These are phyloP conservation scores for Leistus spinibarbis DNA, from an alignment of 2,888 invertebrate genomes.

Conservation along the genomic window DNA sequence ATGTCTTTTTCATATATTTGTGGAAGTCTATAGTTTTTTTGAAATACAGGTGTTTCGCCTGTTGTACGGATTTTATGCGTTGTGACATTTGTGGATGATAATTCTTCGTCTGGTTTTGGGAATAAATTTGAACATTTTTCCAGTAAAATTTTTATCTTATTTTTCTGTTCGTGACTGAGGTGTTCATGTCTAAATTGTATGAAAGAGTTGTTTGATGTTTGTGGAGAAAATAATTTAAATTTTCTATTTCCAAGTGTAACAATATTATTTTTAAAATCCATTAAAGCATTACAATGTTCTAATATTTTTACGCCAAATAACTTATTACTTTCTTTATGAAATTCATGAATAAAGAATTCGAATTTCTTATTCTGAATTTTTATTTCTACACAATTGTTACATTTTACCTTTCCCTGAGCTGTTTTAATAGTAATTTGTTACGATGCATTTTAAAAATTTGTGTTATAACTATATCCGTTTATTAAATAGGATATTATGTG, in stretches of 20 bases:
- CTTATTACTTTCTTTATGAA: constrained; percentile 8
- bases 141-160: background rate
- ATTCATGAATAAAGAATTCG: constrained; percentile 3
- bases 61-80: too few species aligned
- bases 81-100: too few species aligned
- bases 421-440: too few species aligned
- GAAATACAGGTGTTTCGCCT: too few species aligned
- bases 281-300: background rate
- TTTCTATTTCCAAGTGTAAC: background rate
- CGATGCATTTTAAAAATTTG: too few species aligned
- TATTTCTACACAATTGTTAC: background rate
- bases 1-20: too few species aligned
- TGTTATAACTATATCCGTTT: too few species aligned
- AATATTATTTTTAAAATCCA: background rate
- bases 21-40: too few species aligned
- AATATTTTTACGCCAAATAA: constrained; percentile 16
- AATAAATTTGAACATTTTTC: constrained; percentile 2
- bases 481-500: too few species aligned
- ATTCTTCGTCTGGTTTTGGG: constrained; percentile 9
- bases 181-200: constrained; percentile 4
- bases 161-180: background rate
- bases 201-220: background rate
- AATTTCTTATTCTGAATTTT: background rate
- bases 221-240: too few species aligned
- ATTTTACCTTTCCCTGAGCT: background rate